Percentiles rank a stretch among this genome's conserved stretches.
These are phyloP conservation scores for Fragum fragum DNA, from an alignment of 2,888 invertebrate species.

Conservation along the genomic window DNA sequence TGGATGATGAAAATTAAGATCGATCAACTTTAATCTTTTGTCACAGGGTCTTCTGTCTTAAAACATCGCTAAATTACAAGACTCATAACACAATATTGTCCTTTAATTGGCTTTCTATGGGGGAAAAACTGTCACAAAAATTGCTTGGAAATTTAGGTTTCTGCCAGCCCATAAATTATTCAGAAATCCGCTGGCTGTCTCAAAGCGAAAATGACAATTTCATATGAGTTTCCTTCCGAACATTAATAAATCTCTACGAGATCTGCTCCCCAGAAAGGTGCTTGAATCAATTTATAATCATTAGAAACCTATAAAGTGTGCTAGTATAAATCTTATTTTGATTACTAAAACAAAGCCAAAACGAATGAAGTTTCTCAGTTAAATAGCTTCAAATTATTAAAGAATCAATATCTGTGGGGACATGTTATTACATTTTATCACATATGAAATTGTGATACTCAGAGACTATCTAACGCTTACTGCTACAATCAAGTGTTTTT, in stretches of 20 bases:
- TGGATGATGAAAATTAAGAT: not conserved
- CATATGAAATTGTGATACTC: not conserved
- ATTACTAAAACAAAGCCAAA: conserved; percentile 19
- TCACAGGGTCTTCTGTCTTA: conserved; percentile 5
- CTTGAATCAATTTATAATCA: conserved; percentile 20
- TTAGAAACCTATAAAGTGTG: conserved; percentile 20
- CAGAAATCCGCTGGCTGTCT: conserved; percentile 28
- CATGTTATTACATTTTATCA: not conserved
- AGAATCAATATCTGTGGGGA: not conserved
- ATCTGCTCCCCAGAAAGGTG: conserved; percentile 9
- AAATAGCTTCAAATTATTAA: conserved; percentile 20
- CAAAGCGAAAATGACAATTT: conserved; percentile 22
- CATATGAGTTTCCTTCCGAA: conserved; percentile 13
- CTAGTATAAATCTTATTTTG: conserved; percentile 13
- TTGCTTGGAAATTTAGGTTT: conserved; percentile 13
- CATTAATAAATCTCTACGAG: conserved; percentile 28
- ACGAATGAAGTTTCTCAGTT: conserved; percentile 7
- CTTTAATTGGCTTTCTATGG: conserved; percentile 26
- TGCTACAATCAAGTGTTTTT: too few relatives aligned
- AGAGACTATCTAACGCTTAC: too few relatives aligned
- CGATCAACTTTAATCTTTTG: conserved; percentile 19
- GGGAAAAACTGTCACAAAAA: conserved; percentile 25
- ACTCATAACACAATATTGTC: conserved; percentile 30
- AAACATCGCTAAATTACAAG: conserved; percentile 15
- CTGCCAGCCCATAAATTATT: conserved; percentile 24